Evolutionary conservation across 2,113 vertebrate species (phyloP).

Genomic region (Lynx canadensis): DNA sequence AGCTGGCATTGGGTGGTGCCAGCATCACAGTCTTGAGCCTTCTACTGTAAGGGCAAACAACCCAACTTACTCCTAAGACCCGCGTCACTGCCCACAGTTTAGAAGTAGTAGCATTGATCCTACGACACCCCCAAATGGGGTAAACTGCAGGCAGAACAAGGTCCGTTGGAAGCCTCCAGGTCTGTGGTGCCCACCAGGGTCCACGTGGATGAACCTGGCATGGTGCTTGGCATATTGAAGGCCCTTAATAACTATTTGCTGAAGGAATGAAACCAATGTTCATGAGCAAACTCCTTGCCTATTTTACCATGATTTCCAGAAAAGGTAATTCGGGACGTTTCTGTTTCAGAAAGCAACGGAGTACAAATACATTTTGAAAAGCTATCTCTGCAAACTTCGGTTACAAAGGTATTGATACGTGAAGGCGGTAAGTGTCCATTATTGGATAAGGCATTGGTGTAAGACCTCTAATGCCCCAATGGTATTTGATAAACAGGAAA

Average conservation of each 20-base stretch:
- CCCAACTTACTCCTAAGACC: background rate
- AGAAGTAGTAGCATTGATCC: background rate
- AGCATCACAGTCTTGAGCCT: background rate
- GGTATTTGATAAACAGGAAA: background rate
- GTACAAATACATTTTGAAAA: conserved; percentile 24
- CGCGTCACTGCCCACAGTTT: background rate
- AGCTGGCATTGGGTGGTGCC: background rate
- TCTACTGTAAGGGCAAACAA: background rate
- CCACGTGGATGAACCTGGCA: background rate
- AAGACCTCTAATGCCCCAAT: background rate
- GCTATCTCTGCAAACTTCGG: background rate
- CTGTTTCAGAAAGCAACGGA: conserved; percentile 14
- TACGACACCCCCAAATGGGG: background rate
- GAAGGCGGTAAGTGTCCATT: background rate
- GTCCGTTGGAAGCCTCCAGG: background rate
- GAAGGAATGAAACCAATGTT: conserved; percentile 23
- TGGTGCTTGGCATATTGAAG: background rate
- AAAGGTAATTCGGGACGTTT: background rate
- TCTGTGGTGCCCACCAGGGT: background rate
- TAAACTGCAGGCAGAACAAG: background rate
- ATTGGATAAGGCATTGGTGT: background rate
- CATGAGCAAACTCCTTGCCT: background rate
- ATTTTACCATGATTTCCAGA: conserved; percentile 14
- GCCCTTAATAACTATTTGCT: background rate
- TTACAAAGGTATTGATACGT: background rate